A percentile compares a stretch with the other conserved stretches of the same genome.
Evolutionary conservation across 2,888 invertebrate species (phyloP).

Genomic region (Tipula helvola): DNA sequence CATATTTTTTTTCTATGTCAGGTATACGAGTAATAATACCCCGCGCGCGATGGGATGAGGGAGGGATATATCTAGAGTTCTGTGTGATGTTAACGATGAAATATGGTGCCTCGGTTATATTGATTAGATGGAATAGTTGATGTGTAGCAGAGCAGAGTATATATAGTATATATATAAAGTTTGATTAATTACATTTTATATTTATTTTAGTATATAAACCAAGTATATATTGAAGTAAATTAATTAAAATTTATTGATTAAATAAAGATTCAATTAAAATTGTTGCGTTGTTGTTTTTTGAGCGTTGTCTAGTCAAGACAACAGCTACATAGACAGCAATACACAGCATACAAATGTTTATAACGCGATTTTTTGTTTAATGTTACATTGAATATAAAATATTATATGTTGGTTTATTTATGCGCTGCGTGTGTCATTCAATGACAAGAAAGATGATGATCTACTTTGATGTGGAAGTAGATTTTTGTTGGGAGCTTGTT

Average conservation of each 20-base stretch:
- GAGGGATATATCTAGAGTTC: neutral
- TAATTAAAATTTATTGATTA: neutral
- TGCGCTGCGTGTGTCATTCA: neutral
- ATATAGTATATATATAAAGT: neutral
- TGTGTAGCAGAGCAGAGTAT: neutral
- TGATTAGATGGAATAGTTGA: neutral
- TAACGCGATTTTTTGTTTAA: neutral
- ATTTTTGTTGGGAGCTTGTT: too few relatives aligned
- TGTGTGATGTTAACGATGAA: neutral
- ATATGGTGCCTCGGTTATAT: constrained; percentile 5
- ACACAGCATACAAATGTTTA: neutral
- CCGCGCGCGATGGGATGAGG: neutral
- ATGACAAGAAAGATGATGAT: too few relatives aligned
- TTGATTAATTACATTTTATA: neutral
- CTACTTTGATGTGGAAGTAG: too few relatives aligned
- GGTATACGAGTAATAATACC: neutral
- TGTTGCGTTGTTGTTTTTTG: neutral
- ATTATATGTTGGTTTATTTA: neutral
- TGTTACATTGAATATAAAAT: neutral
- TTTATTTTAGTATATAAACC: neutral
- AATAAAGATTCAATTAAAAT: neutral
- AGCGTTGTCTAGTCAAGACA: neutral
- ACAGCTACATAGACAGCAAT: neutral
- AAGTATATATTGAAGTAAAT: neutral
- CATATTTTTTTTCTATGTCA: neutral